Base-by-base conservation (phyloP, 2,797 vertebrate genomes). In the Halcyon badia region DNA sequence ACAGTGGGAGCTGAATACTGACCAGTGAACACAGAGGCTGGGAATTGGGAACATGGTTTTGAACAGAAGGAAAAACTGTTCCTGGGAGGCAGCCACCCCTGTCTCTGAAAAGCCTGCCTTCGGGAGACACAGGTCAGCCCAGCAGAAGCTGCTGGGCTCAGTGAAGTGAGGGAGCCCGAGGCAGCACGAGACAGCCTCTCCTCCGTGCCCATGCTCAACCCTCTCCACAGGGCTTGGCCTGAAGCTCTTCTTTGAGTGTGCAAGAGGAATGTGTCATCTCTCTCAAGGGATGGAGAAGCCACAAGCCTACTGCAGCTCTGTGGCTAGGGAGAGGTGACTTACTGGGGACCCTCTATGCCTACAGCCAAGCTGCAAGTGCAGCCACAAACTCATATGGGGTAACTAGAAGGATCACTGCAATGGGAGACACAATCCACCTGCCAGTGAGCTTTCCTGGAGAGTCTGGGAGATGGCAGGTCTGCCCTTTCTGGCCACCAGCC, bases 351-450 rank as follows among this genome's bases (percentile, higher is more conserved):
- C 22, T 64, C 26, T 19, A 3, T 19, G 31, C 17, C 70, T 41
- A 11, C 2, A 69, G 51, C 30, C 39, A 44, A 65, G 51, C 51
- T 33, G 56, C 20, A 56, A 41, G 35, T 2, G 0, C 33, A 30
- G 46, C 11, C 52, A 75, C 41, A 80, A 58, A 71, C 21, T 30
- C 1, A 0, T 8, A 28, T 0, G 7, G 61, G 37, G 24, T n/a
- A 26, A 14, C 21, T 26, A 56, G 33, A 31, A 83, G 46, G 61
- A 69, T 16, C 66, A 54, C 42, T 60, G 21, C 0, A 3, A 39
- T 6, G 44, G 65, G 35, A 61, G 35, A 65, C 52, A 68, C 48
- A 52, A 31, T 21, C n/a, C 44, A 35, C 25, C 39, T 8, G 49
- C 26, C 62, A 16, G 15, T 6, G 60, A 66, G 76, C 72, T 49